A percentile compares a stretch with the other conserved stretches of the same genome.
These are phyloP conservation scores for Neopelma chrysocephalum DNA, from an alignment of 2,797 vertebrate genomes.

Conservation along the genomic window DNA sequence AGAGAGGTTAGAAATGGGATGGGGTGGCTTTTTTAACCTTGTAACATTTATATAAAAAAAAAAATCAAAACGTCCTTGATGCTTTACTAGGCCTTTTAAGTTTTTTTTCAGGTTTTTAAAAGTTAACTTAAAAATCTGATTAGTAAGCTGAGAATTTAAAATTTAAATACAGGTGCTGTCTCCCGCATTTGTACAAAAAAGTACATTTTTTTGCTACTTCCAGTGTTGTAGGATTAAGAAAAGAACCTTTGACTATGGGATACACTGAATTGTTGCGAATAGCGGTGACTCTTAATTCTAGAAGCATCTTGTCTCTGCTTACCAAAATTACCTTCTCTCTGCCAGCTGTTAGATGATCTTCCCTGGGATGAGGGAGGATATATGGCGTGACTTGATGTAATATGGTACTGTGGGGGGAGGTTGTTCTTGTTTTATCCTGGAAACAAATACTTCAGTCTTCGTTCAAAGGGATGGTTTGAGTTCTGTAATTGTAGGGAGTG, in stretches of 20 bases:
- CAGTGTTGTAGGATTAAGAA: not conserved
- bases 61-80: not conserved
- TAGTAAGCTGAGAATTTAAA: not conserved
- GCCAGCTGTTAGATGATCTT: not conserved
- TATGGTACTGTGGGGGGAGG: not conserved
- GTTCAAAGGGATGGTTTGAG: not conserved
- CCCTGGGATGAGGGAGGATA: not conserved
- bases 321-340: not conserved
- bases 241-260: not conserved
- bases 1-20: not conserved
- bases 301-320: not conserved
- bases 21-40: not conserved
- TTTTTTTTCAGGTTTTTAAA: not conserved
- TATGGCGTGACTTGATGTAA: not conserved
- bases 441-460: not conserved
- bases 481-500: constrained; percentile 38
- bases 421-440: not conserved
- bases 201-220: not conserved
- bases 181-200: not conserved
- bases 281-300: not conserved
- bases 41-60: not conserved
- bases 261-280: not conserved
- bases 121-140: not conserved
- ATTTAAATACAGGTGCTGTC: not conserved
- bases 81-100: not conserved